These are phyloP conservation scores for Malacoraja senta DNA, from an alignment of 2,797 vertebrate genomes.

Conservation along the genomic window DNA sequence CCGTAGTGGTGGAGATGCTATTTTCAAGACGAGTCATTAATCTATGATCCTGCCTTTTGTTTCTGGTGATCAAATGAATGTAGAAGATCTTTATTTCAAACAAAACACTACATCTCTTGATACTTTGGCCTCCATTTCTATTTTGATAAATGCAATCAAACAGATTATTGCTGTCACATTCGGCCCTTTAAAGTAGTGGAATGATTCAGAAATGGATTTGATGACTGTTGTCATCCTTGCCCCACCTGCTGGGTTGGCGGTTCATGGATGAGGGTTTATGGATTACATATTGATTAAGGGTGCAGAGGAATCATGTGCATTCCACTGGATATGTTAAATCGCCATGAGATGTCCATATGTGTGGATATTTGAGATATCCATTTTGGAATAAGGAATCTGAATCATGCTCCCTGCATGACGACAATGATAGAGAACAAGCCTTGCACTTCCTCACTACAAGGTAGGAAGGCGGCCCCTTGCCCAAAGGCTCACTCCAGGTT, in stretches of 20 bases:
- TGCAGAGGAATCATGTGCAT: not conserved
- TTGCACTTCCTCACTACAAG: not conserved
- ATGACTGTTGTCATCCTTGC: not conserved
- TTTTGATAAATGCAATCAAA: not conserved
- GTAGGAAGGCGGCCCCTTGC: not conserved
- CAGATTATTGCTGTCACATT: too few relatives aligned
- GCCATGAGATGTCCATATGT: not conserved
- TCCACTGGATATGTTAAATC: not conserved
- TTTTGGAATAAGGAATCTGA: not conserved
- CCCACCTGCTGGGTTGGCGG: not conserved
- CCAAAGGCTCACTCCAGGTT: not conserved
- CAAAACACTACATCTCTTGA: not conserved
- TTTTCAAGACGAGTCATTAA: not conserved
- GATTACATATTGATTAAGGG: not conserved
- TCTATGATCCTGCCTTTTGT: not conserved
- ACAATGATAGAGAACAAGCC: not conserved
- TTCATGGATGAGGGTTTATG: not conserved
- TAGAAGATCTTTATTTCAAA: not conserved
- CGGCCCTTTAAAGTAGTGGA: not conserved
- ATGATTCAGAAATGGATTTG: not conserved
- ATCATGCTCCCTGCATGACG: not conserved
- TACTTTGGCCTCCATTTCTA: not conserved
- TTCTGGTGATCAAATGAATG: not conserved
- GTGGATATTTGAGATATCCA: too few relatives aligned
- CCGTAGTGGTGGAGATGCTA: not conserved